Evolutionary conservation across 2,113 vertebrate species (phyloP), one percentile per base, ranked within the genome.

Genomic region (Carassius gibelio): DNA sequence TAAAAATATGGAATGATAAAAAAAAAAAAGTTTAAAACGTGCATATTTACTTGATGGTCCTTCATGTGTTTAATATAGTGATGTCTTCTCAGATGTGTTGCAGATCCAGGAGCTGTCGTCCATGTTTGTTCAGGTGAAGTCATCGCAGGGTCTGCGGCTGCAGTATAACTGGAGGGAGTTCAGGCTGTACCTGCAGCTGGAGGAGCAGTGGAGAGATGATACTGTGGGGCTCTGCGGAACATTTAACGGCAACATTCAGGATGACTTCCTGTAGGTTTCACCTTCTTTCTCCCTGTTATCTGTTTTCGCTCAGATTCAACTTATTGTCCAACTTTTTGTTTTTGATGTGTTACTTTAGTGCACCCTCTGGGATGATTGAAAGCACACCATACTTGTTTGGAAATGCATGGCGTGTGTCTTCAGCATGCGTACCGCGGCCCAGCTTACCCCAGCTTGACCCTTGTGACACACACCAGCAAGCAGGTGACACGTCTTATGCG

Each of bases 241-340:
- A 86, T 99, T 99, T 94, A 99, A 99, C 48, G 97, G 96, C 88
- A 99, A 99, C 91, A 96, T 92, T n/a, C 97, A 99, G 86, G 98
- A 99, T 6, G 97, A 99, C 80, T 99, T 99, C 91, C 92, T 99
- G 98, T 99, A 95, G 85, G 97, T 83, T 64, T 19, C 5, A 38
- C 7, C 42, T 36, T 19, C 45, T 8, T 3, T 8, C 72, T 26
- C 14, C 11, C 21, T 11, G 57, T 45, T 50, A 4, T 50, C n/a
- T n/a, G 1, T n/a, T 75, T 80, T 38, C 8, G 8, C 42, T 42
- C 8, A 42, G 6, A 42, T 42, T 45, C 2, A 23, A 34, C 13
- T 82, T 8, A 68, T 68, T 68, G 14, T 68, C 72, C 13, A 8
- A 30, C 13, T 8, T 3, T 77, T 17, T 11, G 9, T 52, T 19